Conservation (phyloP, 92 coral and sea anemone genomes). For the Paramuricea clavata region DNA sequence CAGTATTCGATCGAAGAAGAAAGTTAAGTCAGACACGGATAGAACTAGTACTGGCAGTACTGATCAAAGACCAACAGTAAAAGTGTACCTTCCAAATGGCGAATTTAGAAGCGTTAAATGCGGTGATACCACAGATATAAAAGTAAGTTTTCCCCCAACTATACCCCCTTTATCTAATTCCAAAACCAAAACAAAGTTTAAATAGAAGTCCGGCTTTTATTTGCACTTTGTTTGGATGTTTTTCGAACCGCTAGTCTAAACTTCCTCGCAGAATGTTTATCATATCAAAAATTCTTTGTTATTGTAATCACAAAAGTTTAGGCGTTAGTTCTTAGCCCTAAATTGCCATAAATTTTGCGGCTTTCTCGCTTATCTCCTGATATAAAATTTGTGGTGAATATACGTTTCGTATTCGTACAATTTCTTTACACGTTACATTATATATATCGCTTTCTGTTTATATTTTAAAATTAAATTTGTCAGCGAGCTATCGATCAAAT, state of each 20-base stretch:
- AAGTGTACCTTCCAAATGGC: slow-evolving; percentile 93
- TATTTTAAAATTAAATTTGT: slow-evolving; percentile 42
- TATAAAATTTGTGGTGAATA: not conserved
- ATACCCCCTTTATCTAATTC: not conserved
- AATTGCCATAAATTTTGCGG: not conserved
- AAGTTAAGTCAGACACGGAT: not conserved
- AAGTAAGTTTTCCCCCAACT: slow-evolving; percentile 62
- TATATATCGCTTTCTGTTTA: slow-evolving; percentile 20
- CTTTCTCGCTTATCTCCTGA: not conserved
- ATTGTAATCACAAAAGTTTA: not conserved
- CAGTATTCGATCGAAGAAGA: slow-evolving; percentile 34
- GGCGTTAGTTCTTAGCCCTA: slow-evolving; percentile 9
- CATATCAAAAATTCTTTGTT: not conserved
- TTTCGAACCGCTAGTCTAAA: slow-evolving; percentile 35
- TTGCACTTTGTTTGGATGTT: not conserved
- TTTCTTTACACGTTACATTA: not conserved
- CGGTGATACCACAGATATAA: slow-evolving; percentile 96
- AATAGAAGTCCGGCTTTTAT: not conserved
- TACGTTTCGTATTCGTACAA: not conserved
- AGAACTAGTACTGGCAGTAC: slow-evolving; percentile 76
- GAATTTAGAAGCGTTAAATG: slow-evolving; percentile 96
- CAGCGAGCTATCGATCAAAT: slow-evolving; percentile 35
- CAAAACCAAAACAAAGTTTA: not conserved
- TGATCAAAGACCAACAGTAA: slow-evolving; percentile 89
- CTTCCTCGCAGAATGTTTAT: not conserved